Base-by-base conservation (phyloP, 2,888 invertebrate genomes). In the Drosophila nr. fundita region DNA sequence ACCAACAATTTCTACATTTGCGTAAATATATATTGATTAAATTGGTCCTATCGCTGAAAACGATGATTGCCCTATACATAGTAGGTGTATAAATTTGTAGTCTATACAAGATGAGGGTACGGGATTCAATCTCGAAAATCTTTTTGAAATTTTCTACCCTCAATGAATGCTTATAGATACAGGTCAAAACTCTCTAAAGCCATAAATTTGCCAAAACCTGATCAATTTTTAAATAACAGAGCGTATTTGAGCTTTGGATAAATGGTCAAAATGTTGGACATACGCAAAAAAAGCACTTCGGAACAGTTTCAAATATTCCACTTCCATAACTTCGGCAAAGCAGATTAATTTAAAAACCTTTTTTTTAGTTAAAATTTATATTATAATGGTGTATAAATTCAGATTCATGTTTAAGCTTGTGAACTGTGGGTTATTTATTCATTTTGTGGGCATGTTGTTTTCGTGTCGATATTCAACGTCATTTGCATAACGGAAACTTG, bases 401-500 rank as follows among this genome's bases (percentile, higher is more conserved):
- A 32, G 32, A 32, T 32, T 32, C 6, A 7, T 52, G 24, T n/a
- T 29, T 21, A 40, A 61, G 42, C 15, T 36, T 53, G 3, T 27
- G 45, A 36, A 4, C 32, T 65, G 48, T 38, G 29, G 29, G n/a
- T 24, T 15, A 38, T 38, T 32, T 60, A 59, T 69, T 59, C 32
- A 69, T 38, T 68, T 38, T 68, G 50, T 34, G 29, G 38, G 53
- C 18, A 30, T 40, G 6, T 27, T 40, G 10, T 32, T 38, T 48
- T 32, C 27, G 18, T 78, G 45, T 36, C 67, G 30, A 27, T 77
- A 66, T 38, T 66, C 55, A 59, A 45, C n/a, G 38, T 80, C 55
- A 78, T 80, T 78, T 76, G 65, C 76, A 80, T 80, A 72, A 60
- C 40, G 68, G 50, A 76, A 78, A 78, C 68, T 78, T 78, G 80